Evolutionary conservation across 2,797 vertebrate genomes (phyloP).

Genomic region (Platyrinchus mystaceus): DNA sequence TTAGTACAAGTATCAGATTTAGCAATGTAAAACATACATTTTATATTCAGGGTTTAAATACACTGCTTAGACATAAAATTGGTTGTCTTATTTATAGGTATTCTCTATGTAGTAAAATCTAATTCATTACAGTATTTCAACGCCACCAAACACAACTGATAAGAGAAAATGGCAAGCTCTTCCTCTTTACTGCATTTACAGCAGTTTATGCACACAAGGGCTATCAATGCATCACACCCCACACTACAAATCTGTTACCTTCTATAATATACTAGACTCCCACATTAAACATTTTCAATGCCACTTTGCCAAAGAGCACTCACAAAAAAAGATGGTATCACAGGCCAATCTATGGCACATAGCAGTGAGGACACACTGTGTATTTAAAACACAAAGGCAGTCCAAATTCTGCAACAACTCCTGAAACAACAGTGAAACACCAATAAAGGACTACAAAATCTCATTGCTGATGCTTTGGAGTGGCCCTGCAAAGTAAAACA

Average conservation of each 20-base stretch:
- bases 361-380: rapidly evolving
- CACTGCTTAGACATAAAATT: background rate
- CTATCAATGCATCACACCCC: background rate
- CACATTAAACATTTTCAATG: background rate
- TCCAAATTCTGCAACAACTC: background rate
- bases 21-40: background rate
- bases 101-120: background rate
- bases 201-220: background rate
- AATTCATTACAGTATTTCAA: background rate
- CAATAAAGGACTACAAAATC: background rate
- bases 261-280: background rate
- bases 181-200: background rate
- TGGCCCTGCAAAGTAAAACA: background rate
- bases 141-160: background rate
- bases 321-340: background rate
- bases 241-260: background rate
- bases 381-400: background rate
- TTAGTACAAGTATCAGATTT: background rate
- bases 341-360: background rate
- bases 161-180: background rate
- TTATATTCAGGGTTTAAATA: background rate
- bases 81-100: background rate
- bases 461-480: background rate
- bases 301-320: background rate
- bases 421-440: background rate